phyloP scores from a whole-genome alignment of 2,888 invertebrate genomes.

The Ichneumoninae sp. region DNA sequence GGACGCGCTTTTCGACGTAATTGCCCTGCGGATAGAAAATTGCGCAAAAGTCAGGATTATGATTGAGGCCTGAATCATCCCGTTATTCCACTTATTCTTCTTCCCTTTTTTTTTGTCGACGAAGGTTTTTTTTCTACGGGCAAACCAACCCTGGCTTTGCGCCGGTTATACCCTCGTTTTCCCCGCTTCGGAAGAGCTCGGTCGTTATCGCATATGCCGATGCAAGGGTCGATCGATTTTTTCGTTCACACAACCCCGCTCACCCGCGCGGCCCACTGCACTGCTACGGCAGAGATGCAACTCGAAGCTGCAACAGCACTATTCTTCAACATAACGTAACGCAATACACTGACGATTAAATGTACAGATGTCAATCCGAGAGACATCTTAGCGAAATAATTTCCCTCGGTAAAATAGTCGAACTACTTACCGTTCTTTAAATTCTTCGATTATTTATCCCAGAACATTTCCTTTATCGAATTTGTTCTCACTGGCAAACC shows the following conservation, averaged over 20 bases:
- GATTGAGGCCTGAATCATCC: conserved; percentile 54
- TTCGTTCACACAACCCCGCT: conserved; percentile 43
- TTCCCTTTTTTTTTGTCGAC: neutral
- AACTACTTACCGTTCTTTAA: neutral
- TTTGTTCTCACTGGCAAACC: neutral
- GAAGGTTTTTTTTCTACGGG: neutral
- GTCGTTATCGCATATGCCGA: conserved; percentile 37
- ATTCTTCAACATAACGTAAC: conserved; percentile 15
- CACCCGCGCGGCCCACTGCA: conserved; percentile 41
- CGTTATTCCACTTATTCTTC: conserved; percentile 31
- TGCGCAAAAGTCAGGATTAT: conserved; percentile 50
- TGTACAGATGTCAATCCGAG: neutral
- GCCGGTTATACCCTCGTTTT: conserved; percentile 34
- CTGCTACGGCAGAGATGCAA: conserved; percentile 47
- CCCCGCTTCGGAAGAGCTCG: conserved; percentile 42
- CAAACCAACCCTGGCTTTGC: conserved; percentile 27
- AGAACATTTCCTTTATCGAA: neutral
- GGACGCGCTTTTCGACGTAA: conserved; percentile 35
- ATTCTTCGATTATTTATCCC: neutral
- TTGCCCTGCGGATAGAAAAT: conserved; percentile 32
- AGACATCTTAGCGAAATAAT: neutral
- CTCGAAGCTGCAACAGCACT: conserved; percentile 41
- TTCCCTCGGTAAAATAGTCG: neutral
- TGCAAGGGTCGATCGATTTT: conserved; percentile 64
- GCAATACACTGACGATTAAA: neutral